phyloP scores from a whole-genome alignment of 2,797 vertebrate genomes.

The Oryzias dopingdopingensis region DNA sequence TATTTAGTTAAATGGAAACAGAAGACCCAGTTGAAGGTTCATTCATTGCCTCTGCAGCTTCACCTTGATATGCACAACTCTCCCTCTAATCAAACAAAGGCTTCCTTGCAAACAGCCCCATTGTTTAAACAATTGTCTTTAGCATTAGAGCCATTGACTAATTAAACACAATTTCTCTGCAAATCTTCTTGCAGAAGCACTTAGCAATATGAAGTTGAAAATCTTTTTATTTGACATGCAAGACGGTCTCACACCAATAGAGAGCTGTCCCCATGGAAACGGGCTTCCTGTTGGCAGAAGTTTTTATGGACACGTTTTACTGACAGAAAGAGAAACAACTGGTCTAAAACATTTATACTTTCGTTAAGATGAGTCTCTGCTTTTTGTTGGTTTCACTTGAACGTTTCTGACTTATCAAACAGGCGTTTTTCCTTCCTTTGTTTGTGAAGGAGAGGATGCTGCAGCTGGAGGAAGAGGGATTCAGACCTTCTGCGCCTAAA shows the following conservation, averaged over 20 bases:
- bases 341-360: no score
- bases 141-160: background rate
- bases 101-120: background rate
- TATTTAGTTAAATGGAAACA: constrained; percentile 3
- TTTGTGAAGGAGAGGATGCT: constrained; percentile 8
- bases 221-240: constrained; percentile 31
- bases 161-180: no score
- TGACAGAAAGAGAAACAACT: background rate
- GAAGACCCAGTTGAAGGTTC: background rate
- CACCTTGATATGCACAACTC: background rate
- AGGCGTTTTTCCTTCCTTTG: background rate
- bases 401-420: no score
- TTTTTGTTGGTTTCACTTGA: no score
- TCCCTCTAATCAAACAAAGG: constrained; percentile 8
- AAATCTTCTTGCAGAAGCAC: no score
- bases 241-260: constrained; percentile 48
- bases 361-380: background rate
- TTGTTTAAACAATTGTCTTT: background rate
- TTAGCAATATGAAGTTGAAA: no score
- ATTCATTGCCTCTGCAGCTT: background rate
- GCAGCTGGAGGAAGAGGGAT: constrained; percentile 21
- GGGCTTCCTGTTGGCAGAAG: constrained; percentile 48
- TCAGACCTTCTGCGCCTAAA: constrained; percentile 23
- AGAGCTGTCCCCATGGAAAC: constrained; percentile 75
- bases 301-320: constrained; percentile 49